Percentiles rank a stretch among this genome's conserved stretches.
phyloP scores from a whole-genome alignment of 2,113 vertebrate genomes.

The Psittacara wagleri region DNA sequence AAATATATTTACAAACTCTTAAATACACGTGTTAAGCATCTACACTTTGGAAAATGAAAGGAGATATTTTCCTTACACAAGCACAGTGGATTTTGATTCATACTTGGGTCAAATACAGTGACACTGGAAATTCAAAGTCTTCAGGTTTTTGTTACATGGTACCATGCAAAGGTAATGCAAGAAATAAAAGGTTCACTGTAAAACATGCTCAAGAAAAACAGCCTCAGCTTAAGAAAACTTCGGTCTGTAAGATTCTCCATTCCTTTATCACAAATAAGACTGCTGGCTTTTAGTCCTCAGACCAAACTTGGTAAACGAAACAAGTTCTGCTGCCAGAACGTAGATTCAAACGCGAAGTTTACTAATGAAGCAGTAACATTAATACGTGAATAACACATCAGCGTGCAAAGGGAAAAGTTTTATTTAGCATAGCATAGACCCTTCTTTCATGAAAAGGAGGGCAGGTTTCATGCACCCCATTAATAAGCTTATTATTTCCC shows the following conservation, averaged over 20 bases:
- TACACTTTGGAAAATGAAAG: neutral
- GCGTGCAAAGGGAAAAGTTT: constrained; percentile 48
- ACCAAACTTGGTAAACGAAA: neutral
- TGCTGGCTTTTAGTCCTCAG: neutral
- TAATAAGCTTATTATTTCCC: constrained; percentile 69
- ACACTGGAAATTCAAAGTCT: neutral
- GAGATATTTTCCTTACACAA: neutral
- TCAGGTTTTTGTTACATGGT: neutral
- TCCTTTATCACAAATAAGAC: neutral
- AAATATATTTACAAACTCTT: neutral
- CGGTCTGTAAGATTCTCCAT: neutral
- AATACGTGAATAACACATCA: constrained; percentile 1
- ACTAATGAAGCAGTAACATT: constrained; percentile 36
- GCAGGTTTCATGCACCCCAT: constrained; percentile 47
- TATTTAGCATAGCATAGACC: constrained; percentile 50
- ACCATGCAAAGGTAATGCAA: neutral
- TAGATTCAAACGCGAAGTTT: neutral
- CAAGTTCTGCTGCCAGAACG: neutral
- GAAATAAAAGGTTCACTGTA: neutral
- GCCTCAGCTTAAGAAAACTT: neutral
- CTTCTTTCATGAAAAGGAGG: constrained; percentile 62
- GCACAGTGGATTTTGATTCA: neutral
- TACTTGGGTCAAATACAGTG: neutral
- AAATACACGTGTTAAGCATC: neutral
- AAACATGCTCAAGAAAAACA: neutral